Conservation (phyloP, 1,140 invertebrate genomes). For the Diorhabda sublineata region DNA sequence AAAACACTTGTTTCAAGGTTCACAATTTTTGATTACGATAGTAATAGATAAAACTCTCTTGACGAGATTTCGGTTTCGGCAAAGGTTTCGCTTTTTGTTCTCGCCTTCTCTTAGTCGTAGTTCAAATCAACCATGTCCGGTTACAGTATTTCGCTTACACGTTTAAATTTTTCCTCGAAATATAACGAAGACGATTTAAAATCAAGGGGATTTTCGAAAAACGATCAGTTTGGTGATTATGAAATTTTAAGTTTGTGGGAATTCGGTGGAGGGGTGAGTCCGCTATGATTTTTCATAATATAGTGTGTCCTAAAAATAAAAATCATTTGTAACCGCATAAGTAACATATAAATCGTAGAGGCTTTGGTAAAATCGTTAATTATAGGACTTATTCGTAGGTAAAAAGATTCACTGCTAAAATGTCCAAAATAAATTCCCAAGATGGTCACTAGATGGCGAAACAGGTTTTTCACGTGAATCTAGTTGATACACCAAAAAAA, state of each 20-base stretch:
- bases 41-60: background rate
- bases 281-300: too few species aligned
- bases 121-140: conserved; percentile 14
- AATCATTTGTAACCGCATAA: too few species aligned
- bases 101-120: background rate
- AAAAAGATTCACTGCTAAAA: too few species aligned
- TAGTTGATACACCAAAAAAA: too few species aligned
- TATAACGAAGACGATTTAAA: conserved; percentile 6
- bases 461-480: too few species aligned
- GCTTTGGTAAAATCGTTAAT: too few species aligned
- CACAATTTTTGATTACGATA: background rate
- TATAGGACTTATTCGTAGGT: too few species aligned
- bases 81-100: conserved; percentile 3
- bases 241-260: conserved; percentile 16
- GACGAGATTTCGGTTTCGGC: conserved; percentile 1
- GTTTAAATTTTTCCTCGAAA: conserved; percentile 6
- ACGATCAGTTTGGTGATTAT: conserved; percentile 10
- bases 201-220: conserved; percentile 13
- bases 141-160: conserved; percentile 15
- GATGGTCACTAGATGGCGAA: too few species aligned
- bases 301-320: too few species aligned
- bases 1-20: background rate
- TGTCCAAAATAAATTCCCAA: too few species aligned
- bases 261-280: conserved; percentile 17
- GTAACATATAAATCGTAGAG: too few species aligned